These are phyloP conservation scores for Siderastrea radians DNA, from an alignment of 92 coral and sea anemone species.

Conservation along the genomic window DNA sequence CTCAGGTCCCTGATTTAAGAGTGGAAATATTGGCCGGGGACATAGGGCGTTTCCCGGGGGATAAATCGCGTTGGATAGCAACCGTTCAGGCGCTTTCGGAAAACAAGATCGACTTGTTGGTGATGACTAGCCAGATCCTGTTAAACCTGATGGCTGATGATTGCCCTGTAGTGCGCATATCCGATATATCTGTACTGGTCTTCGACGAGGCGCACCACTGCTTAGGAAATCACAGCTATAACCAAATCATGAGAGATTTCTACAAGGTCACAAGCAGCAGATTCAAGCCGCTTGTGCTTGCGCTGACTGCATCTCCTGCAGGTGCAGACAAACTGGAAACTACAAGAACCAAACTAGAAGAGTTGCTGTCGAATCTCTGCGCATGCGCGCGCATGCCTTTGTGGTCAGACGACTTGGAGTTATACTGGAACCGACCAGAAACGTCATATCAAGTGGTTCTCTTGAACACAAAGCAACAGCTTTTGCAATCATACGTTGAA, in stretches of 20 bases:
- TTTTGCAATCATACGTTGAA: slow-evolving; percentile 51
- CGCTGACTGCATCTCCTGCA: slow-evolving; percentile 95
- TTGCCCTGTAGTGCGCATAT: slow-evolving; percentile 64
- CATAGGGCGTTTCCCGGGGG: slow-evolving; percentile 61
- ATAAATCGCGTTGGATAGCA: slow-evolving; percentile 66
- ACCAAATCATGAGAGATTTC: slow-evolving; percentile 83
- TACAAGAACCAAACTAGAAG: slow-evolving; percentile 57
- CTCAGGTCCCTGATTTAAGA: slow-evolving; percentile 79
- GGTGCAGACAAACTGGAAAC: slow-evolving; percentile 64
- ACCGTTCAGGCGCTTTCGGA: slow-evolving; percentile 72
- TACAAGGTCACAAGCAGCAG: slow-evolving; percentile 57
- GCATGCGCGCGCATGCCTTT: slow-evolving; percentile 84
- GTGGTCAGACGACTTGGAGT: slow-evolving; percentile 67
- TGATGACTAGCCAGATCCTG: slow-evolving; percentile 90
- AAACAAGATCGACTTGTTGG: slow-evolving; percentile 80
- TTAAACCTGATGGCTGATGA: slow-evolving; percentile 86
- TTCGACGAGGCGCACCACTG: slow-evolving; percentile 97
- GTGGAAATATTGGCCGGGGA: slow-evolving; percentile 86
- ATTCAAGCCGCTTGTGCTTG: slow-evolving; percentile 88
- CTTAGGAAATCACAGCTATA: slow-evolving; percentile 87
- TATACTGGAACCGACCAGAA: slow-evolving; percentile 84
- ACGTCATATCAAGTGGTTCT: slow-evolving; percentile 59
- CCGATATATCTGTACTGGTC: slow-evolving; percentile 86
- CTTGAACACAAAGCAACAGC: slow-evolving; percentile 60
- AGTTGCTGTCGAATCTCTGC: slow-evolving; percentile 69